Percentiles rank a stretch among this genome's conserved stretches.
phyloP scores from a whole-genome alignment of 2,888 invertebrate species.

The Xestoiulus laeticollis region DNA sequence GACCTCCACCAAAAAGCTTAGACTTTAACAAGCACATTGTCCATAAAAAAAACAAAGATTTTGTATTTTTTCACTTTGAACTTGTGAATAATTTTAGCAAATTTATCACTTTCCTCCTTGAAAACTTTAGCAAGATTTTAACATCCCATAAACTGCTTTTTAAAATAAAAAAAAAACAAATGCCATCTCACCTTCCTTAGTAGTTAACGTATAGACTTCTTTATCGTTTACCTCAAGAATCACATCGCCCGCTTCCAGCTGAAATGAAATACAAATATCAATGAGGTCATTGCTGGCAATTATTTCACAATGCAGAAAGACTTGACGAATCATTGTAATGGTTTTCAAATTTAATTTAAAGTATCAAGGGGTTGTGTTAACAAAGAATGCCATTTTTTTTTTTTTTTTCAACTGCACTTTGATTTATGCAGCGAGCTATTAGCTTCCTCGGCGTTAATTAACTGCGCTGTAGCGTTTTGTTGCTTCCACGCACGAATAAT shows the following conservation, averaged over 20 bases:
- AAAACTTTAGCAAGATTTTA: too few species aligned
- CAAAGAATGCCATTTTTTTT: background rate
- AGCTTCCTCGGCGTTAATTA: background rate
- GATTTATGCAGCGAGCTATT: background rate
- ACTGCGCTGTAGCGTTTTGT: background rate
- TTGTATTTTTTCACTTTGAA: too few species aligned
- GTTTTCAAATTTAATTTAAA: background rate
- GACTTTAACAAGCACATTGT: too few species aligned
- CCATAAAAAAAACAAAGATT: too few species aligned
- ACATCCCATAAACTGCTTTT: too few species aligned
- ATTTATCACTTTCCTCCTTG: too few species aligned
- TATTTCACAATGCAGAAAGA: background rate
- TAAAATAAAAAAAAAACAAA: too few species aligned
- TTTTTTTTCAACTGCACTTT: background rate
- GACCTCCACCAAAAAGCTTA: too few species aligned
- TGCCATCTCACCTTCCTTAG: slow-evolving; percentile 82
- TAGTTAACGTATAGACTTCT: slow-evolving; percentile 90
- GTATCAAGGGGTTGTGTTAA: background rate
- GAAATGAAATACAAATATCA: slow-evolving; percentile 65
- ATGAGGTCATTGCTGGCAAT: background rate
- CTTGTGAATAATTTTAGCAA: too few species aligned
- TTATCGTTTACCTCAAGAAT: slow-evolving; percentile 93
- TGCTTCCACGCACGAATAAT: background rate
- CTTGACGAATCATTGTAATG: background rate
- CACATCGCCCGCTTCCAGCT: slow-evolving; percentile 94